Base-by-base conservation (phyloP, 2,888 invertebrate genomes). In the Cataglyphis altisquamis region DNA sequence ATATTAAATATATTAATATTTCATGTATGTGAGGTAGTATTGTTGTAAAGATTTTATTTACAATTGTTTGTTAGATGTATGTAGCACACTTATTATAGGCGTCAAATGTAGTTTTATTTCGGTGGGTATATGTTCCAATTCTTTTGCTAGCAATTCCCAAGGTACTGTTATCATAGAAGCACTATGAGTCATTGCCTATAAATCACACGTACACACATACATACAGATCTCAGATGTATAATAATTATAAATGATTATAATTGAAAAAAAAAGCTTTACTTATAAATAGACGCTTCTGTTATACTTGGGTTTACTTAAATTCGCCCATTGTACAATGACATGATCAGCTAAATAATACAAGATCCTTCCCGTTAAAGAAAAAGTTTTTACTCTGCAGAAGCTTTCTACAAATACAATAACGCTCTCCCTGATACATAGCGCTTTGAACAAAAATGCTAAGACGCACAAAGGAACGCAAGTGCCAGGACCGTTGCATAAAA, bases 401-500 rank as follows among this genome's bases (percentile, higher is more conserved):
- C 99, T 99, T 95, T 99, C 99, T 72, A 99, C 96, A 95, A 98
- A 99, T 77, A 99, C 96, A 83, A 99, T 97, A 93, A 96, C 97
- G 83, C 97, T 96, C 89, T 97, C 95, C 45, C 96, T 94, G 55
- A 98, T 92, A 89, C 96, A 97, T 0, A 97, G 94, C 85, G 97
- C 96, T 94, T 97, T 97, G 88, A 97, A 95, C 0, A 98, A 67
- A 93, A 98, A 97, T 21, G 97, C 97, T 77, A 97, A 96, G 78
- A 97, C 90, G 95, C 98, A 98, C 80, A 99, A 95, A 4, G 99
- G 99, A 84, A 99, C 96, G 95, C 99, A 99, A 8, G 99, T 99
- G 9, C 99, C 99, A 63, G 99, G 99, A 0, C 99, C 99, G 95
- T 99, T 99, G 95, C 98, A 98, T 68, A 98, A 95, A 90, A 98